A percentile compares a stretch with the other conserved stretches of the same genome.
phyloP scores from a whole-genome alignment of 2,888 invertebrate species.

The Bembecia ichneumoniformis region DNA sequence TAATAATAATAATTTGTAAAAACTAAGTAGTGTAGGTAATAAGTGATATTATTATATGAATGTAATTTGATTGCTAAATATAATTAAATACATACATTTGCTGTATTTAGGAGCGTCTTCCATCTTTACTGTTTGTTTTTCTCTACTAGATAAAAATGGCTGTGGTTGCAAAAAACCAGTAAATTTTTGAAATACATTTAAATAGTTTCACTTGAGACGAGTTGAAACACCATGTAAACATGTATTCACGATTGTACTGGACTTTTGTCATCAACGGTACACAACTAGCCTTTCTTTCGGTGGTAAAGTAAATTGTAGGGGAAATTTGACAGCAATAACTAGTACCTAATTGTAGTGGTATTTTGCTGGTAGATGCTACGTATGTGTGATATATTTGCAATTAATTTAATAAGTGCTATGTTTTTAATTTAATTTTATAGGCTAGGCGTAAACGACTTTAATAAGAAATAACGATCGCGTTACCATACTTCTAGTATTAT shows the following conservation, averaged over 20 bases:
- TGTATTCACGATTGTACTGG: not conserved
- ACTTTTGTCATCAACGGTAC: constrained; percentile 14
- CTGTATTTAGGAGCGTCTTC: constrained; percentile 72
- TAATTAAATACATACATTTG: constrained; percentile 56
- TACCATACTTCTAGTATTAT: not conserved
- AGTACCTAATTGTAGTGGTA: constrained; percentile 56
- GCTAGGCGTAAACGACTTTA: constrained; percentile 25
- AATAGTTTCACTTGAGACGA: not conserved
- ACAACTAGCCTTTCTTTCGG: constrained; percentile 63
- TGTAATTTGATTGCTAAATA: constrained; percentile 48
- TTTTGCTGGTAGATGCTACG: constrained; percentile 64
- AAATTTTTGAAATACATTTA: not conserved
- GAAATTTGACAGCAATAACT: constrained; percentile 68
- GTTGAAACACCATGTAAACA: not conserved
- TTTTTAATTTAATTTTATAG: constrained; percentile 32
- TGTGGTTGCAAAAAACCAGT: constrained; percentile 28
- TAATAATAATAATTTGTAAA: constrained; percentile 41
- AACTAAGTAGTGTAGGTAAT: constrained; percentile 51
- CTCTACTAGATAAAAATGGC: constrained; percentile 41
- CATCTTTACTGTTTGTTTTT: constrained; percentile 57
- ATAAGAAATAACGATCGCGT: not conserved
- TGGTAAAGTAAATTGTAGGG: constrained; percentile 55
- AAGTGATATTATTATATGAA: constrained; percentile 67
- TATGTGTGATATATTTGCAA: constrained; percentile 60
- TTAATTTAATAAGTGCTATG: constrained; percentile 43